These are phyloP conservation scores for Steinernema khuongi DNA, from an alignment of 1,140 invertebrate species.

Conservation along the genomic window DNA sequence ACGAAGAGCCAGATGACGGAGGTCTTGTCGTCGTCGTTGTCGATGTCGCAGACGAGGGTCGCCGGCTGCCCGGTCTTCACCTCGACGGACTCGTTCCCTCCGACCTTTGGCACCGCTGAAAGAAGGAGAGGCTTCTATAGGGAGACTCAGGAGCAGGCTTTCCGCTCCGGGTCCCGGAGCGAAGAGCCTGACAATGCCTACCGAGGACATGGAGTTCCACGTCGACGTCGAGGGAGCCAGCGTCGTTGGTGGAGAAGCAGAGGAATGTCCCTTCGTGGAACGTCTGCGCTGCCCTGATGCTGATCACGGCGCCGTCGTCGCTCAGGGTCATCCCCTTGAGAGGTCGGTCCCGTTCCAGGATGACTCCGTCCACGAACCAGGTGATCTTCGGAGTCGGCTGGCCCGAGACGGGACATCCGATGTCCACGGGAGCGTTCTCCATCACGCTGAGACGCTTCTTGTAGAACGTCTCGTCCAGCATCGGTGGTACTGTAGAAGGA, in stretches of 20 bases:
- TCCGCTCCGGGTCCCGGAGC: background rate
- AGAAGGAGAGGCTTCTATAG: constrained; percentile 16
- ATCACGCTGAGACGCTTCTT: constrained; percentile 34
- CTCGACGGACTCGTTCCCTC: constrained; percentile 37
- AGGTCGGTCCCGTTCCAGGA: constrained; percentile 28
- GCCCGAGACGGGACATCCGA: constrained; percentile 49
- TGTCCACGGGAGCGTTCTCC: constrained; percentile 42
- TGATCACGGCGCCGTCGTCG: constrained; percentile 33
- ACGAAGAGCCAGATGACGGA: constrained; percentile 50
- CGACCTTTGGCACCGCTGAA: constrained; percentile 45
- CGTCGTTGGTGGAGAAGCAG: constrained; percentile 48
- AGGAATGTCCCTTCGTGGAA: constrained; percentile 39
- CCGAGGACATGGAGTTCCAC: constrained; percentile 44
- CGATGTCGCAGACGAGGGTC: constrained; percentile 47
- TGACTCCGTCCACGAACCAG: constrained; percentile 41
- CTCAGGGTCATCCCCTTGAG: constrained; percentile 36
- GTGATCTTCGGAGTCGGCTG: constrained; percentile 38
- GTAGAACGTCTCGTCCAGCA: constrained; percentile 41
- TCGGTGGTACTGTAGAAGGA: constrained; percentile 42
- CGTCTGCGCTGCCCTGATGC: constrained; percentile 36
- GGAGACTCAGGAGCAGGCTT: background rate
- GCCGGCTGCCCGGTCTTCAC: constrained; percentile 39
- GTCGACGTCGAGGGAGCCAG: constrained; percentile 46
- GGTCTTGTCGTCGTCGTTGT: constrained; percentile 42
- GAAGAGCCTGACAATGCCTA: constrained; percentile 25